Evolutionary conservation across 2,888 invertebrate genomes (phyloP), one percentile per base, ranked within the genome.

Genomic region (Drosophila birchii): DNA sequence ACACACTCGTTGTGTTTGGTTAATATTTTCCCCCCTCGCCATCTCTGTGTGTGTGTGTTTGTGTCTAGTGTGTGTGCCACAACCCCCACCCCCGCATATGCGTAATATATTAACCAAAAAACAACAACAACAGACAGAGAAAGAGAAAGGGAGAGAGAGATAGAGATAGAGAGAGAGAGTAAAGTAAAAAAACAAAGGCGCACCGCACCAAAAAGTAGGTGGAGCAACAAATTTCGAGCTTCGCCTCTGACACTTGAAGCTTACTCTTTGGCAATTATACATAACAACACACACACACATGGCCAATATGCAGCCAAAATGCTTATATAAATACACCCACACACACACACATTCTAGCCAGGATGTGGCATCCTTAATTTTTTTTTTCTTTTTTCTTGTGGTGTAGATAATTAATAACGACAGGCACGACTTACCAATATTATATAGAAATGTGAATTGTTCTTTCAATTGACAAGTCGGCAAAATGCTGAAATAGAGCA

Each of bases 81-180:
- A 43, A 23, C 3, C 16, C 47, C 14, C 41, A 5, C 9, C 47
- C 9, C 41, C 54, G 34, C 81, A 86, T 88, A 78, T 84, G 87
- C 84, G 89, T 84, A 84, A 84, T 86, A 85, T 77, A 88, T 84
- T 84, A 88, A 86, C 80, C 89, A 74, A 88, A 74, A 88, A 80
- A 84, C 76, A 84, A 75, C 67, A 80, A 68, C 76, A 75, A 12
- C 32, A 34, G 32, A 11, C 8, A 12, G 68, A 79, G 43, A 7
- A 3, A 14, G 76, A 70, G 75, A 66, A 64, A 73, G 62, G 6
- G 32, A 34, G 32, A 32, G 11, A 32, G 70, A 51, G 56, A 67
- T 44, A 71, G 51, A 57, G 67, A 60, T 58, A 69, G 41, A 75
- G 51, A 64, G 70, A 58, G 61, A 67, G 43, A 75, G 53, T 60